These are phyloP conservation scores for Conus canariensis DNA, from an alignment of 2,888 invertebrate species.

Conservation along the genomic window DNA sequence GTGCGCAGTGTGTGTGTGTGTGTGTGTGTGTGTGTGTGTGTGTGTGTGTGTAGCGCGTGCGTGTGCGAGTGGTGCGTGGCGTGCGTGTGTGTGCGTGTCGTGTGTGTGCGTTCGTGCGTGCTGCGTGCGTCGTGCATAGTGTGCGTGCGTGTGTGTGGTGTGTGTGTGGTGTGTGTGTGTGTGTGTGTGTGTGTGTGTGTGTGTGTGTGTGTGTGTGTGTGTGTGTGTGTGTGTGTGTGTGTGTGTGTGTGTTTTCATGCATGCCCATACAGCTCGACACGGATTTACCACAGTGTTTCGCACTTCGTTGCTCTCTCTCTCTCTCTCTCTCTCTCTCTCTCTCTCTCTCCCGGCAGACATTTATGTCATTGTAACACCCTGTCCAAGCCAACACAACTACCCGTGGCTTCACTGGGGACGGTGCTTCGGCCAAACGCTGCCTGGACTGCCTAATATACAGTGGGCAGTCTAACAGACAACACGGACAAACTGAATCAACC, in stretches of 20 bases:
- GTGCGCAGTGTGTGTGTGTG: background rate
- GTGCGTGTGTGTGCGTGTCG: background rate
- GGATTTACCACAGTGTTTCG: background rate
- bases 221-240: background rate
- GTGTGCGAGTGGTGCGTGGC: background rate
- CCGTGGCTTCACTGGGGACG: too few relatives aligned
- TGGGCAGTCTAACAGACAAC: too few relatives aligned
- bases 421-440: too few relatives aligned
- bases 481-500: too few relatives aligned
- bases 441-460: too few relatives aligned
- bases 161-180: background rate
- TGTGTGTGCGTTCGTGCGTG: background rate
- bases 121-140: too few relatives aligned
- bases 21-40: background rate
- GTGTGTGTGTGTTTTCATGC: background rate
- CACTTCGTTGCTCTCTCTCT: background rate
- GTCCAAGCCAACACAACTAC: too few relatives aligned
- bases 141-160: too few relatives aligned
- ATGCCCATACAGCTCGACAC: background rate
- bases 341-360: too few relatives aligned
- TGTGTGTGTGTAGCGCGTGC: background rate
- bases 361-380: too few relatives aligned
- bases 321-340: background rate
- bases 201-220: background rate
- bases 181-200: background rate